Evolutionary conservation across 2,797 vertebrate species (phyloP), one percentile per base, ranked within the genome.

Genomic region (Momotus momota): DNA sequence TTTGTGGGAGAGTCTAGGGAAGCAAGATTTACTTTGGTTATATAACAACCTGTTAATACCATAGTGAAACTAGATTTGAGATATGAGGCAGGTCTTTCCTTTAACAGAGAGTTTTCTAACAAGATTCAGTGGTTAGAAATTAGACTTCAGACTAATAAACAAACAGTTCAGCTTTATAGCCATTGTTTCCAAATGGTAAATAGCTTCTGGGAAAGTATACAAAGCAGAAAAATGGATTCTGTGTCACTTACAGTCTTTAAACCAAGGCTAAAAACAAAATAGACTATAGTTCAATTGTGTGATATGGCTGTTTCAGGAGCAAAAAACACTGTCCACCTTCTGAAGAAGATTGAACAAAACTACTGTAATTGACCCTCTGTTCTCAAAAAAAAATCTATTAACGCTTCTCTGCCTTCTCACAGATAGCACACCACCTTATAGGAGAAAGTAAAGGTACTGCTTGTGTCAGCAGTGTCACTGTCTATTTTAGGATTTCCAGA

Each of bases 1-100:
- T 92, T 55, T 90, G 87, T 94, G 60, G 80, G 75, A 94, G 82
- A 94, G 90, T 93, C 73, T 22, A 60, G 67, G 64, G 70, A 91
- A 79, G 48, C 54, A 29, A 84, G 91, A 88, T 66, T 90, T 90
- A 23, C 70, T 86, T 31, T 55, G 75, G 49, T 95, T 95, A 69
- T 58, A 14, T 88, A 95, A 93, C 85, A 52, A 75, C 35, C 77
- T 81, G 57, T 51, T 91, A 95, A 81, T 48, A 67, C 52, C 43
- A 17, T 52, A 45, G 45, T 26, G n/a, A 78, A 94, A 86, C 46
- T 4, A 69, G 89, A 92, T 70, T 95, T 88, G 77, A 65, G 79
- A 64, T 79, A 65, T 6, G 40, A 95, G 43, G 43, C 62, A 52
- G 57, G 31, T 52, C 80, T 81, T 72, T 62, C 82, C 62, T 72